Evolutionary conservation across 1,140 invertebrate species (phyloP).

Genomic region (Brachionus rotundiformis): DNA sequence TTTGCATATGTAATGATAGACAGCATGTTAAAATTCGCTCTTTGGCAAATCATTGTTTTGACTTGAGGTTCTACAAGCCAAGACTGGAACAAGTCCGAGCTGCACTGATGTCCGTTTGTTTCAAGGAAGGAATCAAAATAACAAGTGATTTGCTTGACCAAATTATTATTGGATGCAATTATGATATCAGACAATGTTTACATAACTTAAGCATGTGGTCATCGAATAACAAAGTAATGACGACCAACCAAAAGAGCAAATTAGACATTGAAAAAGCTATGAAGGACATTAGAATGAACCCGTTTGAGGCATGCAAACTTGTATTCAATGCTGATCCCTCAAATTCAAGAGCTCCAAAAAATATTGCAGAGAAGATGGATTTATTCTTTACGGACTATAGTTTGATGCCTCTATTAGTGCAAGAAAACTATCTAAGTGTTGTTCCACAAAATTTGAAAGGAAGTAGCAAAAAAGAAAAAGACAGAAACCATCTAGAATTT

Average conservation of each 20-base stretch:
- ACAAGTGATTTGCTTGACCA: constrained; percentile 73
- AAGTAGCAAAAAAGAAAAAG: constrained; percentile 37
- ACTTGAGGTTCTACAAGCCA: constrained; percentile 82
- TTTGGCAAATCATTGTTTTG: constrained; percentile 89
- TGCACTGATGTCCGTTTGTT: constrained; percentile 84
- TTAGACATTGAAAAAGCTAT: constrained; percentile 65
- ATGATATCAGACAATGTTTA: constrained; percentile 81
- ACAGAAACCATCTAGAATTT: constrained; percentile 68
- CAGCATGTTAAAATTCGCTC: constrained; percentile 89
- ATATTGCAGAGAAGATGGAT: constrained; percentile 64
- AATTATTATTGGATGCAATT: constrained; percentile 82
- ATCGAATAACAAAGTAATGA: constrained; percentile 65
- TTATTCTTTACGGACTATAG: constrained; percentile 97
- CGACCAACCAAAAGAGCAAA: constrained; percentile 65
- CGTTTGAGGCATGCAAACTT: constrained; percentile 87
- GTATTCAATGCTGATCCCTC: constrained; percentile 77
- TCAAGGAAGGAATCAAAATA: constrained; percentile 82
- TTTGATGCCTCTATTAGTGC: constrained; percentile 88
- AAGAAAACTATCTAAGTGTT: constrained; percentile 89
- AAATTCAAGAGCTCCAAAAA: constrained; percentile 66
- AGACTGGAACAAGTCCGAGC: constrained; percentile 83
- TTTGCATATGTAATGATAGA: constrained; percentile 98
- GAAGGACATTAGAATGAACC: constrained; percentile 84
- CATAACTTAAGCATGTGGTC: constrained; percentile 77
- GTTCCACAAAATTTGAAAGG: constrained; percentile 65